Evolutionary conservation across 1,140 invertebrate genomes (phyloP), one percentile per base, ranked within the genome.

Genomic region (Pectinophora gossypiella): DNA sequence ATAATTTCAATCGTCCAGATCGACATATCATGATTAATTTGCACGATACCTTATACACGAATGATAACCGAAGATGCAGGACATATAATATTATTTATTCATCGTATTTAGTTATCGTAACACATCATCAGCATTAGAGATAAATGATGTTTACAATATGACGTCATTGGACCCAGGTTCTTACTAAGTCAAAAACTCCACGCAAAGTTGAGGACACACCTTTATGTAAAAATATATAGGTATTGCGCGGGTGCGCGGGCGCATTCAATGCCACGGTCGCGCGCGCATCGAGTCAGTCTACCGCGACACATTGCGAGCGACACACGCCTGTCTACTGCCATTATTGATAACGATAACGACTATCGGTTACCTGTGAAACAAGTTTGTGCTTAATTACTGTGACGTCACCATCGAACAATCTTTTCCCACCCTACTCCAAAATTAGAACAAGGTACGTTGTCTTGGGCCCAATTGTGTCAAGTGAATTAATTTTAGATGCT

Each of bases 251-350:
- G 43, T 42, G 43, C 54, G 53, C 50, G 6, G 2, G 38, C 51
- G 60, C 57, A 62, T 50, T 63, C 54, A 61, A 36, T 61, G 61
- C 54, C 59, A 64, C 59, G 61, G 59, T 50, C 59, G 61, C 43
- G 27, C 21, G 38, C 48, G 20, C n/a, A 16, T 13, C 12, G 4
- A 19, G 32, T 19, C 16, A 38, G 32, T 35, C 27, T 18, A 9
- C 4, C 32, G 16, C 47, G 32, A 35, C 47, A 35, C 27, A 13
- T 35, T 36, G 44, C 32, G 9, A 21, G 10, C 16, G 27, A 9
- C 48, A 13, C 16, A 42, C 48, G 38, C 12, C 15, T 32, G 27
- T n/a, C n/a, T 32, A 3, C 27, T n/a, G n/a, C 6, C 27, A 32
- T 10, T 19, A 36, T 13, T 47, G 43, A 56, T 44, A 22, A 56